A percentile compares a stretch with the other conserved stretches of the same genome.
Conservation (phyloP, 1,140 invertebrate species). For the Cheumatopsyche charites region DNA sequence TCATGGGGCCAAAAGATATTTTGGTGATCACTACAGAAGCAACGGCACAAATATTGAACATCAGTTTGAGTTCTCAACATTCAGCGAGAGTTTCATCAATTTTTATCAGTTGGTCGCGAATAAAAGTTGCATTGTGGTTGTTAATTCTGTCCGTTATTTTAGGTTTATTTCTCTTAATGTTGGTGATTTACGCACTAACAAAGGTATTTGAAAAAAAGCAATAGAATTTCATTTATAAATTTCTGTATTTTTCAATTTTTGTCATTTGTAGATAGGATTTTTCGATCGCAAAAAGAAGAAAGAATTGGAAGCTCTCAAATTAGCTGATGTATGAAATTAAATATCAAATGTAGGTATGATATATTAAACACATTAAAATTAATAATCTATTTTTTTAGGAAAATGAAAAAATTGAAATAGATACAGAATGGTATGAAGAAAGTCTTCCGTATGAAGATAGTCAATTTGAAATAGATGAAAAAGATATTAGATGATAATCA, state of each 20-base stretch:
- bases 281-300: slow-evolving; percentile 54
- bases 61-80: neutral
- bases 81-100: slow-evolving; percentile 49
- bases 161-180: slow-evolving; percentile 53
- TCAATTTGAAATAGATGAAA: neutral
- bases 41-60: neutral
- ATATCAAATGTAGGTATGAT: neutral
- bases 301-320: slow-evolving; percentile 46
- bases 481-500: slow-evolving; percentile 22
- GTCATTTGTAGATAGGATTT: slow-evolving; percentile 51
- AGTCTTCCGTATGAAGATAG: slow-evolving; percentile 28
- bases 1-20: slow-evolving; percentile 41
- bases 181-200: slow-evolving; percentile 51
- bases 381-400: neutral
- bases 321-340: neutral
- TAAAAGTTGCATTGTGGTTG: slow-evolving; percentile 53
- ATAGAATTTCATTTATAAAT: slow-evolving; percentile 29
- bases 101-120: slow-evolving; percentile 51
- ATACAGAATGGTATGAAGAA: slow-evolving; percentile 31
- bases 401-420: neutral
- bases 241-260: slow-evolving; percentile 6
- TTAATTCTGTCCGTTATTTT: slow-evolving; percentile 53
- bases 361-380: neutral
- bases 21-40: slow-evolving; percentile 25
- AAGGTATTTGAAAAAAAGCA: slow-evolving; percentile 48